Evolutionary conservation across 2,888 invertebrate genomes (phyloP).

Genomic region (Eulithis prunata): DNA sequence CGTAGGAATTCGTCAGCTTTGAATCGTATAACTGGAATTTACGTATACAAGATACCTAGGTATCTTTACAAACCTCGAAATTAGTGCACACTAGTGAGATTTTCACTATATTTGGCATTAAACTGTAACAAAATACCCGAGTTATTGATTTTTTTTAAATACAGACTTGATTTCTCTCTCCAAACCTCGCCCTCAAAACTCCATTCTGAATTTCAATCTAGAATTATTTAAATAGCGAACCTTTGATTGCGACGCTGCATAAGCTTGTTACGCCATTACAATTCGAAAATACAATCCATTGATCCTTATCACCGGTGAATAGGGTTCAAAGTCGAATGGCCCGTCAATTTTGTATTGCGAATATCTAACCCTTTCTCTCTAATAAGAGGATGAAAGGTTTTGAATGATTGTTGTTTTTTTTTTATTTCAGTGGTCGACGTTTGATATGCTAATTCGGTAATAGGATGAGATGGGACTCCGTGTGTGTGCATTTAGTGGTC

Average conservation of each 20-base stretch:
- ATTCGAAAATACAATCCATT: slow-evolving; percentile 39
- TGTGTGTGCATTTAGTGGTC: slow-evolving; percentile 70
- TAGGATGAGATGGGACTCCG: slow-evolving; percentile 69
- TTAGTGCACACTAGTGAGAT: no score
- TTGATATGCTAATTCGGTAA: slow-evolving; percentile 82
- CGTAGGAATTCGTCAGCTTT: no score
- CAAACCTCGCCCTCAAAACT: slow-evolving; percentile 53
- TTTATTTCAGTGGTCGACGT: slow-evolving; percentile 65
- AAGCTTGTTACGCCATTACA: slow-evolving; percentile 66
- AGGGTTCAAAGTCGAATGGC: slow-evolving; percentile 50
- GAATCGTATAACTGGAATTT: no score
- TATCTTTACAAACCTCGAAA: no score
- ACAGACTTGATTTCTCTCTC: background rate
- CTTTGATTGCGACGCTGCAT: slow-evolving; percentile 74
- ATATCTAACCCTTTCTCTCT: slow-evolving; percentile 68
- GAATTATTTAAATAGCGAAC: slow-evolving; percentile 78
- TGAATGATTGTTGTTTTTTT: slow-evolving; percentile 72
- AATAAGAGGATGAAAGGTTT: slow-evolving; percentile 80
- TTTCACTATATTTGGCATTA: no score
- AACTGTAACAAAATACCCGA: no score
- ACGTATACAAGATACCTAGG: no score
- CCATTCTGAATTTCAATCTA: slow-evolving; percentile 73
- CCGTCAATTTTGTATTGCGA: slow-evolving; percentile 43
- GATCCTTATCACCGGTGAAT: slow-evolving; percentile 38
- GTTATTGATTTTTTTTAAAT: no score